phyloP scores from a whole-genome alignment of 1,140 invertebrate species.

The Homarus americanus region DNA sequence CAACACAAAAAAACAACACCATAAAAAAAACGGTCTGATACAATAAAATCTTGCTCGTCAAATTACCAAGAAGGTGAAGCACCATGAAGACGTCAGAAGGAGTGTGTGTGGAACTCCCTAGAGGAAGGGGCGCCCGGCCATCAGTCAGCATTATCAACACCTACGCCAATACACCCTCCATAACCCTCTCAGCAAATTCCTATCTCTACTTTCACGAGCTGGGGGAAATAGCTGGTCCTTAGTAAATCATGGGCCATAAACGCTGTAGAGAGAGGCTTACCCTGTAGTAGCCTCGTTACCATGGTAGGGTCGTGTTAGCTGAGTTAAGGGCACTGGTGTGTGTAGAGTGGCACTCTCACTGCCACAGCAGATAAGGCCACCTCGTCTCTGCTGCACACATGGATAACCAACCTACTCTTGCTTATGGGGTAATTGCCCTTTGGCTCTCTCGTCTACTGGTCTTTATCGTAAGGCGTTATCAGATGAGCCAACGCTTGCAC shows the following conservation, averaged over 20 bases:
- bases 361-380: not conserved
- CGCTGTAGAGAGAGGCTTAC: not conserved
- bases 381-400: no score
- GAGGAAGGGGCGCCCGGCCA: not conserved
- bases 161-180: not conserved
- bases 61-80: no score
- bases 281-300: not conserved
- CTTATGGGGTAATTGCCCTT: no score
- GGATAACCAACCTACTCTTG: no score
- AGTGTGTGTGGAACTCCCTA: no score
- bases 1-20: no score
- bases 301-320: not conserved
- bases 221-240: not conserved
- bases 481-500: no score
- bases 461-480: no score
- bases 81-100: no score
- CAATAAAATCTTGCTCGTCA: no score
- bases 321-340: not conserved
- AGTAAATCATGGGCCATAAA: not conserved
- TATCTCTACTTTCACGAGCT: slow-evolving; percentile 1
- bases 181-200: slow-evolving; percentile 2
- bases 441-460: no score
- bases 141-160: not conserved
- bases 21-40: no score
- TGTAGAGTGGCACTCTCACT: not conserved